Evolutionary conservation across 2,113 vertebrate genomes (phyloP).

Genomic region (Lepus europaeus): DNA sequence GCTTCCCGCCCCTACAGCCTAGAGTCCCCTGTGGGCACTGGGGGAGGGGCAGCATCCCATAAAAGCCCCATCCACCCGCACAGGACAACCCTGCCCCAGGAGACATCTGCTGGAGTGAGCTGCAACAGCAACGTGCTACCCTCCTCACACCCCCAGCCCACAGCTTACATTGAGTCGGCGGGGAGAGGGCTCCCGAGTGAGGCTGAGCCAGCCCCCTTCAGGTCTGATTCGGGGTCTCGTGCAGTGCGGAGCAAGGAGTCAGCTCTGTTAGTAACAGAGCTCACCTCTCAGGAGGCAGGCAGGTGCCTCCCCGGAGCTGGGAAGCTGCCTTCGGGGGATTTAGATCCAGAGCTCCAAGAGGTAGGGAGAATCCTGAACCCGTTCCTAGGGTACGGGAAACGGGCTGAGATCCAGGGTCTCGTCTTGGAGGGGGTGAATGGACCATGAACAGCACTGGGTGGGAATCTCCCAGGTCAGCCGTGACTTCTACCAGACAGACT

Average conservation of each 20-base stretch:
- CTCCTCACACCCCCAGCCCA: not conserved
- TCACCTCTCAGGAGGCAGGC: too few species aligned
- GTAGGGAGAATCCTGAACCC: too few species aligned
- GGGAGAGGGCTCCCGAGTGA: too few species aligned
- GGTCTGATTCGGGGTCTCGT: not conserved
- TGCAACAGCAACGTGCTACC: accelerated
- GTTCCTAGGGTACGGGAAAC: not conserved
- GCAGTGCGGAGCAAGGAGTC: not conserved
- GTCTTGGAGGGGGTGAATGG: not conserved
- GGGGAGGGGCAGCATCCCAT: accelerated
- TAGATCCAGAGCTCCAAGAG: not conserved
- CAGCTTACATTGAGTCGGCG: accelerated
- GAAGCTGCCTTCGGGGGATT: not conserved
- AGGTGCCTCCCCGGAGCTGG: not conserved
- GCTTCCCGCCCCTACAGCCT: not conserved
- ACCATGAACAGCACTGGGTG: accelerated
- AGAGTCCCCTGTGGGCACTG: accelerated
- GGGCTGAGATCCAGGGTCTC: not conserved
- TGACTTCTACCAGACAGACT: not conserved
- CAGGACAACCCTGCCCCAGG: not conserved
- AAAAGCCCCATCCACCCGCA: too few species aligned
- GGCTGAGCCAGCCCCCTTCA: not conserved
- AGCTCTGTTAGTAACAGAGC: not conserved
- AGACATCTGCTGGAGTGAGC: not conserved
- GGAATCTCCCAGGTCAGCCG: accelerated